phyloP scores from a whole-genome alignment of 92 coral and sea anemone genomes.

The Paragorgia papillata region DNA sequence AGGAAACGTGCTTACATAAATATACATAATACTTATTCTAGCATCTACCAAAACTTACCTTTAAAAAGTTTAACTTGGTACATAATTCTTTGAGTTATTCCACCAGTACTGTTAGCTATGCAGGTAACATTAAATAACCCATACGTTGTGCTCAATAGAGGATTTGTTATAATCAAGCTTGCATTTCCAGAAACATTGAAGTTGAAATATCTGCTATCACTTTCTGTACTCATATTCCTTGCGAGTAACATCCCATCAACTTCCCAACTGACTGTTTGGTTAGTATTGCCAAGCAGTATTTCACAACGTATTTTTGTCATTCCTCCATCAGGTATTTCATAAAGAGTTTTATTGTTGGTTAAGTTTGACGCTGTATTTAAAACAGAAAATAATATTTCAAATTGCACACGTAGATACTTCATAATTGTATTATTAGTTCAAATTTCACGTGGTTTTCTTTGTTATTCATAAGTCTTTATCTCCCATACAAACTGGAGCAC shows the following conservation, averaged over 20 bases:
- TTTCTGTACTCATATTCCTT: not conserved
- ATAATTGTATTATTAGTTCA: too few relatives aligned
- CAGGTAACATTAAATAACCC: slow-evolving; percentile 16
- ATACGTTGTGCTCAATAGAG: not conserved
- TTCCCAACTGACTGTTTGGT: not conserved
- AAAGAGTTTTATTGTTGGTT: not conserved
- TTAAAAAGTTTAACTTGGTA: slow-evolving; percentile 17
- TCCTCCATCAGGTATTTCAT: slow-evolving; percentile 9
- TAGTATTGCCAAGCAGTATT: not conserved
- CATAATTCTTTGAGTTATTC: not conserved
- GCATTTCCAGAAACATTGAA: slow-evolving; percentile 3
- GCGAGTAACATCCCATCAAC: not conserved
- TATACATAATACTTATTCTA: not conserved
- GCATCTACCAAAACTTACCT: too few relatives aligned
- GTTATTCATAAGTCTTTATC: too few relatives aligned
- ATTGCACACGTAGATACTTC: too few relatives aligned
- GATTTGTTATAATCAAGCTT: slow-evolving; percentile 20
- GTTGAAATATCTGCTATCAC: not conserved
- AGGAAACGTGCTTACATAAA: not conserved
- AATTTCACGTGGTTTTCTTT: too few relatives aligned
- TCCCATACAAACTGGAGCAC: too few relatives aligned
- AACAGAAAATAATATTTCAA: too few relatives aligned
- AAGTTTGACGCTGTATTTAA: not conserved
- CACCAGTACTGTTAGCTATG: not conserved
- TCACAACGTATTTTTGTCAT: not conserved